Evolutionary conservation across 2,888 invertebrate species (phyloP).

Genomic region (Ormyrus nitidulus): DNA sequence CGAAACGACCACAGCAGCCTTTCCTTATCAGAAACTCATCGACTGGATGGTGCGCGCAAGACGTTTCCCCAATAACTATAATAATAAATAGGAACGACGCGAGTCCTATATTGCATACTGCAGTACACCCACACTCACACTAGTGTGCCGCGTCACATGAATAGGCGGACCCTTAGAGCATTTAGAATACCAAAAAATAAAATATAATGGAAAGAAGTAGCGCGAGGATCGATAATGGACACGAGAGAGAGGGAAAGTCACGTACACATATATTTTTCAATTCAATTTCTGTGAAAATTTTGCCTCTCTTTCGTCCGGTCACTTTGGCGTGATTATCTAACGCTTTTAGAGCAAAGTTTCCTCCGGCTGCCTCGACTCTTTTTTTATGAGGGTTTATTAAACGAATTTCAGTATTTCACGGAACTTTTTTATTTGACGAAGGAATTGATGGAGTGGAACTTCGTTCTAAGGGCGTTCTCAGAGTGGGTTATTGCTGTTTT

Average conservation of each 20-base stretch:
- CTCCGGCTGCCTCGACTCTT: background rate
- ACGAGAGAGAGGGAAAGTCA: background rate
- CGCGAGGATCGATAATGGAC: slow-evolving; percentile 1
- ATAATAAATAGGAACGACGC: slow-evolving; percentile 16
- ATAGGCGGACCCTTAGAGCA: slow-evolving; percentile 18
- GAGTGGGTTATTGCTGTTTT: no score
- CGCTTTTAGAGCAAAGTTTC: background rate
- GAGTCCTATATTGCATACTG: slow-evolving; percentile 15
- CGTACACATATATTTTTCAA: slow-evolving; percentile 14
- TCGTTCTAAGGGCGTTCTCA: no score
- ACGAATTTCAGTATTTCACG: background rate
- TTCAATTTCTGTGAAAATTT: slow-evolving; percentile 12
- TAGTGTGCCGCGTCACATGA: slow-evolving; percentile 12
- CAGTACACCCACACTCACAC: slow-evolving; percentile 7
- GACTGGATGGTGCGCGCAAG: background rate
- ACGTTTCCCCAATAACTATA: slow-evolving; percentile 2
- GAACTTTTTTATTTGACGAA: background rate
- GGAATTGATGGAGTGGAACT: background rate
- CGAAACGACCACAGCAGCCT: no score
- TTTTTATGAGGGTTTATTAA: background rate
- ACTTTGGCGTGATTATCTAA: background rate
- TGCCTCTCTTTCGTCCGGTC: background rate
- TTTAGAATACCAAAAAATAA: slow-evolving; percentile 16
- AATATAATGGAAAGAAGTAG: background rate
- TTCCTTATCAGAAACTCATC: background rate